Evolutionary conservation across 2,797 vertebrate genomes (phyloP).

Genomic region (Neosilurus mollespiculum): DNA sequence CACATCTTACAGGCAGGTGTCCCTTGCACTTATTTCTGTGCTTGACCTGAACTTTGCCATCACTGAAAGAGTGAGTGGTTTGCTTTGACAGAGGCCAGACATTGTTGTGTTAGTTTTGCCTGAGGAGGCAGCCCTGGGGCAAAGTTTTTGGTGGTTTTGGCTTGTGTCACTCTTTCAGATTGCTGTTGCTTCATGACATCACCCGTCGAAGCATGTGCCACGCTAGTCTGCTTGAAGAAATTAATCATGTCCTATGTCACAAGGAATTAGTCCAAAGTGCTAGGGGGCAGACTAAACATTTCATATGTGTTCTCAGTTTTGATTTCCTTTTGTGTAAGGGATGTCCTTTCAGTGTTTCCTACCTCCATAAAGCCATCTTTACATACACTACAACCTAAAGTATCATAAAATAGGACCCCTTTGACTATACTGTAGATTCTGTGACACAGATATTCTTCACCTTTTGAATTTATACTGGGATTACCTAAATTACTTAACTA

Average conservation of each 20-base stretch:
- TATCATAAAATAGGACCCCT: neutral
- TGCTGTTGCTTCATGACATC: slow-evolving; percentile 68
- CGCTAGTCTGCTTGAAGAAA: slow-evolving; percentile 55
- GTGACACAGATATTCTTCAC: too few relatives aligned
- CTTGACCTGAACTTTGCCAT: slow-evolving; percentile 63
- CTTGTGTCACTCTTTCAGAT: slow-evolving; percentile 61
- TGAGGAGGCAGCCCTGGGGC: slow-evolving; percentile 42
- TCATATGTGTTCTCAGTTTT: slow-evolving; percentile 32
- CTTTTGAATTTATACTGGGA: too few relatives aligned
- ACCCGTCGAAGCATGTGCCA: slow-evolving; percentile 60
- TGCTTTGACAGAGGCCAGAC: slow-evolving; percentile 68
- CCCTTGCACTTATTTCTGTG: slow-evolving; percentile 55
- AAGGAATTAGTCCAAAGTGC: slow-evolving; percentile 49
- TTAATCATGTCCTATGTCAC: slow-evolving; percentile 63
- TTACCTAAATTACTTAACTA: too few relatives aligned
- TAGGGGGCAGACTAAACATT: slow-evolving; percentile 54
- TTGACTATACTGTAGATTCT: neutral
- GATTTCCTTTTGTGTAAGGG: slow-evolving; percentile 22
- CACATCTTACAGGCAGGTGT: slow-evolving; percentile 49
- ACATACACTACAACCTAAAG: neutral
- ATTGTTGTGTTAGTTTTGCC: slow-evolving; percentile 53
- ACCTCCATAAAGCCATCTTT: neutral
- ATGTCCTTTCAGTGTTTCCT: slow-evolving; percentile 18
- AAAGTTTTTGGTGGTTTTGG: slow-evolving; percentile 63
- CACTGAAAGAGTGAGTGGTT: slow-evolving; percentile 31